Conservation (phyloP, 2,888 invertebrate genomes). For the Agrotis ipsilon region DNA sequence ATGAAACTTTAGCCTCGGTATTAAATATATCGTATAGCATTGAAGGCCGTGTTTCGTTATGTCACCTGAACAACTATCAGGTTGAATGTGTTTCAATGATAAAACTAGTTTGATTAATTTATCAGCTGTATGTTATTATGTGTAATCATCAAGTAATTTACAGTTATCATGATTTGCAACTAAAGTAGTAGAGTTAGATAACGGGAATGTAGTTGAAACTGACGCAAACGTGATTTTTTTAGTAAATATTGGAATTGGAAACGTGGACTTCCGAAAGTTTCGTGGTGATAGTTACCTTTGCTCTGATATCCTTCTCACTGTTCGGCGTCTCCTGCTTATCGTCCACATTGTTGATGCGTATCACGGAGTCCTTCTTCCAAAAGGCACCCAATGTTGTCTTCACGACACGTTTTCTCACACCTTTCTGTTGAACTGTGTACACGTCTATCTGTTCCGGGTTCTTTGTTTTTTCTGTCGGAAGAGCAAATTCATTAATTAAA, state of each 20-base stretch:
- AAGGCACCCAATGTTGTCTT: constrained; percentile 92
- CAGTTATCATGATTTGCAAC: constrained; percentile 50
- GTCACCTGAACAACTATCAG: constrained; percentile 66
- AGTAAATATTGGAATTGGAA: constrained; percentile 81
- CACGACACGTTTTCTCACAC: constrained; percentile 91
- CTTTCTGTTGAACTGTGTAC: constrained; percentile 92
- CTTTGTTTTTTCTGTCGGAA: constrained; percentile 93
- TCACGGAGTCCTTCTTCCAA: constrained; percentile 93
- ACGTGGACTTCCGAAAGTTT: constrained; percentile 71
- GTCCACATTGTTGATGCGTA: constrained; percentile 94
- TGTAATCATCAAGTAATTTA: constrained; percentile 42
- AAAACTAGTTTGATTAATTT: constrained; percentile 48
- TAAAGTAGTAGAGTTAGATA: constrained; percentile 33
- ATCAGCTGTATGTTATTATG: constrained; percentile 29
- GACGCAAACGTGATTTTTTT: constrained; percentile 53
- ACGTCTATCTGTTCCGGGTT: constrained; percentile 94
- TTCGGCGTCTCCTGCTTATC: constrained; percentile 93
- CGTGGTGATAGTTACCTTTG: constrained; percentile 89
- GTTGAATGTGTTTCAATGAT: constrained; percentile 50
- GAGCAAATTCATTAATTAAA: constrained; percentile 58
- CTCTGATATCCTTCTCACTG: constrained; percentile 93
- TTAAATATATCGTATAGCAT: constrained; percentile 57
- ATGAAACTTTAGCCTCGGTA: constrained; percentile 62
- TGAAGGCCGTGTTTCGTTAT: constrained; percentile 66
- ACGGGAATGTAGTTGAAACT: constrained; percentile 30